Evolutionary conservation across 2,888 invertebrate species (phyloP), one percentile per base, ranked within the genome.

Genomic region (Mythimna vitellina): DNA sequence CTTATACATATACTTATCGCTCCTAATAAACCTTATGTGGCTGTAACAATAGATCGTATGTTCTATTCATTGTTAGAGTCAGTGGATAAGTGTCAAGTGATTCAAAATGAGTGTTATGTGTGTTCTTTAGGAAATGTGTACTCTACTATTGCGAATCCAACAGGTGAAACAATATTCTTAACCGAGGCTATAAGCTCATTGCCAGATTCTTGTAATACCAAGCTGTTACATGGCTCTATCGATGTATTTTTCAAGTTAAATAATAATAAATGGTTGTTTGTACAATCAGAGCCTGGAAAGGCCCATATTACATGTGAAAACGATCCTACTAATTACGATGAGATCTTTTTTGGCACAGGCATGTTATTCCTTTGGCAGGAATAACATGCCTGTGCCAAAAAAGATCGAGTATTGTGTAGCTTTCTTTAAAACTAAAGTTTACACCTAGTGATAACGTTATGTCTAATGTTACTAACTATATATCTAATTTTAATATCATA

Each of bases 391-490:
- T n/a, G n/a, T n/a, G 38, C 38, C 38, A 42, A 42, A n/a, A n/a
- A n/a, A n/a, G n/a, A n/a, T n/a, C n/a, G n/a, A 42, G 12, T 42
- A 42, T 42, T 42, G 38, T 42, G 38, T 42, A 42, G 38, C 38
- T 3, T 67, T 67, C 51, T 60, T 22, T 67, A 60, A 67, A 51
- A 67, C 58, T 67, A 60, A n/a, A 58, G 8, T 58, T 67, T 51
- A 22, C 32, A 9, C 58, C 67, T 49, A 60, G 12, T 35, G 57
- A 22, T 42, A 42, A 42, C 10, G 38, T 42, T 12, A 12, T 42
- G 38, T 42, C 38, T 12, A 42, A 42, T 42, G 38, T 42, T 12
- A 42, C 38, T 12, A 42, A 42, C 38, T 42, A 42, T 7, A 46
- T 60, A 22, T 51, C 58, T 49, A 51, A 51, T 22, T 67, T 58